Percentiles rank a stretch among this genome's conserved stretches.
Conservation (phyloP, 1,140 invertebrate species). For the Sweltsa coloradensis region DNA sequence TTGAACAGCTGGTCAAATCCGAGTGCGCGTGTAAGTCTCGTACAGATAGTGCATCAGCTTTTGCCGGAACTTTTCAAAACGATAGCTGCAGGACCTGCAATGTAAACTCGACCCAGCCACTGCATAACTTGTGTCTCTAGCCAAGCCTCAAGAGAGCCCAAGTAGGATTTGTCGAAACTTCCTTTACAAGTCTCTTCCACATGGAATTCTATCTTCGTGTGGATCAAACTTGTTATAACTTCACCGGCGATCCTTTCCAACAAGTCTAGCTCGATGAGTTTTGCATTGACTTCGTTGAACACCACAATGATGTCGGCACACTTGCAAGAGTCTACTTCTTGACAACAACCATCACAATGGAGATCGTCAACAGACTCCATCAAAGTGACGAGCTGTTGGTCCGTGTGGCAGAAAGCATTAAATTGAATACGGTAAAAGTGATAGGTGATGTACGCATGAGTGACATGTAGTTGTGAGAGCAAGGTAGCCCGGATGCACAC, state of each 20-base stretch:
- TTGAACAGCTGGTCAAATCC: conserved; percentile 90
- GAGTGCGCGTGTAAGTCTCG: conserved; percentile 74
- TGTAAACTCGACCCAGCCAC: conserved; percentile 70
- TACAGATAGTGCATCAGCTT: conserved; percentile 78
- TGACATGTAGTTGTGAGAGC: no score
- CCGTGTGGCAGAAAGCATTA: no score
- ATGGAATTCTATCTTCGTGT: conserved; percentile 65
- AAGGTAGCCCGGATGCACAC: no score
- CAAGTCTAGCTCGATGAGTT: conserved; percentile 57
- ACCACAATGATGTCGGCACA: no score
- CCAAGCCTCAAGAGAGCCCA: conserved; percentile 64
- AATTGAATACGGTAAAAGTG: no score
- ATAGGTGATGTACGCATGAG: no score
- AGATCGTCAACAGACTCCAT: no score
- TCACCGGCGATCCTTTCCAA: conserved; percentile 68
- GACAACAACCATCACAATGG: no score
- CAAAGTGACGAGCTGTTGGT: no score
- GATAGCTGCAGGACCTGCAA: no score
- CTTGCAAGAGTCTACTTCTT: no score
- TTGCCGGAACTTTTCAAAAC: conserved; percentile 54
- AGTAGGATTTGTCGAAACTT: conserved; percentile 68
- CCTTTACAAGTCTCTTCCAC: conserved; percentile 68
- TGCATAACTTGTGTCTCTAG: conserved; percentile 66
- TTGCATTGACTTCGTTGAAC: no score
- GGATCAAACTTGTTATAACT: conserved; percentile 67